Percentiles rank a stretch among this genome's conserved stretches.
Conservation (phyloP, 2,797 vertebrate genomes). For the Pseudochirops cupreus region DNA sequence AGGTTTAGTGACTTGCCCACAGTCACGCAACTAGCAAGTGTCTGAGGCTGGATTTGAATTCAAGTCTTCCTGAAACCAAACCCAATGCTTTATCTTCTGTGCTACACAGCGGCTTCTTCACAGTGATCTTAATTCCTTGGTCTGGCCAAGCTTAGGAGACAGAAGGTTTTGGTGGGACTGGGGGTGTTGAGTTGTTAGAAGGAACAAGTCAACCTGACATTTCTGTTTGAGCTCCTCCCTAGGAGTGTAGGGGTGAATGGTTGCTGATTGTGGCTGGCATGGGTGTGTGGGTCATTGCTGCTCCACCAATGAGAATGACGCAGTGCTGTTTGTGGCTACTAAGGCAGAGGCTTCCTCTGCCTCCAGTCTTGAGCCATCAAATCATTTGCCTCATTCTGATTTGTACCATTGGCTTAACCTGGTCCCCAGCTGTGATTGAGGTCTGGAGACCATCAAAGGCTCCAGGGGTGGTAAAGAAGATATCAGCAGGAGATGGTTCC, state of each 20-base stretch:
- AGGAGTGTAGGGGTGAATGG: neutral
- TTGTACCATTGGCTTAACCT: neutral
- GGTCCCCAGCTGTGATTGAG: neutral
- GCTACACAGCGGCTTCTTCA: neutral
- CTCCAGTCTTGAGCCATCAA: neutral
- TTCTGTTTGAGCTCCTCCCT: neutral
- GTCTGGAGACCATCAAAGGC: neutral
- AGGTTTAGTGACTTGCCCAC: neutral
- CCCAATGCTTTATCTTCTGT: neutral
- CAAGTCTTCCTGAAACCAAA: neutral
- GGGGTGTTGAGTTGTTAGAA: neutral
- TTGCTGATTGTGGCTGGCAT: neutral
- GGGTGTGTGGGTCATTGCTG: neutral
- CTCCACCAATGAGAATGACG: neutral
- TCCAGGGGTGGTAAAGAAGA: neutral
- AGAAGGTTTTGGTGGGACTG: neutral
- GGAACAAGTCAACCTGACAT: neutral
- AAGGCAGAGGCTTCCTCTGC: too few relatives aligned
- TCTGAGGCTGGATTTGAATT: neutral
- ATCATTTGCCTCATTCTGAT: neutral
- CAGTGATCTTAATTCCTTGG: neutral
- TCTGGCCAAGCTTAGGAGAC: neutral
- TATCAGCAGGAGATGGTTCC: neutral
- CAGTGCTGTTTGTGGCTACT: neutral
- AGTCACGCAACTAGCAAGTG: neutral